A percentile compares a stretch with the other conserved stretches of the same genome.
Evolutionary conservation across 35 echinoderm and acorn worm species (phyloP).

Genomic region (Amphiura filiformis): DNA sequence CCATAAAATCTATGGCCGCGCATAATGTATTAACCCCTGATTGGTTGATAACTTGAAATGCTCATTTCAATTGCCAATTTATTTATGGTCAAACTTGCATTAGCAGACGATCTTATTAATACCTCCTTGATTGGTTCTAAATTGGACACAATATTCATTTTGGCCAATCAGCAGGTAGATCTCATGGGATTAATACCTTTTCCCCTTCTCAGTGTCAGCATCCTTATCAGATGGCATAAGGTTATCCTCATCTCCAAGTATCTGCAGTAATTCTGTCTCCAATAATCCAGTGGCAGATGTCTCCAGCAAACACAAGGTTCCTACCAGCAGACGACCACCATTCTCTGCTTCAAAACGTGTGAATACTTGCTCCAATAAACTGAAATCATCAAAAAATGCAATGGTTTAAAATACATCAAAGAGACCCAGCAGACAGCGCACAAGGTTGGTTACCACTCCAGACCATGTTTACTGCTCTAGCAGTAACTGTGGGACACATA

Average conservation of each 20-base stretch:
- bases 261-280: conserved; percentile 63
- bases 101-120: no score
- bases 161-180: neutral
- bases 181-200: neutral
- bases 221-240: conserved; percentile 34
- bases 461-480: no score
- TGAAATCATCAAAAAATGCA: no score
- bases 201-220: neutral
- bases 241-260: conserved; percentile 66
- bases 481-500: no score
- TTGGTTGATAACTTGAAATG: neutral
- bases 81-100: no score
- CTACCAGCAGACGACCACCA: conserved; percentile 56
- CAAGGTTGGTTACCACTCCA: neutral
- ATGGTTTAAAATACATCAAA: no score
- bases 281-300: conserved; percentile 62
- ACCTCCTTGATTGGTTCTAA: no score
- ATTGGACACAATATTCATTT: no score
- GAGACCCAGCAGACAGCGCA: no score
- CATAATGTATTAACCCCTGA: no score
- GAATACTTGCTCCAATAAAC: conserved; percentile 62
- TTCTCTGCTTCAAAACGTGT: conserved; percentile 72
- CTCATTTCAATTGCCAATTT: no score
- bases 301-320: conserved; percentile 68
- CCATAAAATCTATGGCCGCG: no score